Percentiles rank a stretch among this genome's conserved stretches.
These are phyloP conservation scores for Bilobella aurantiaca DNA, from an alignment of 1,140 invertebrate genomes.

Conservation along the genomic window DNA sequence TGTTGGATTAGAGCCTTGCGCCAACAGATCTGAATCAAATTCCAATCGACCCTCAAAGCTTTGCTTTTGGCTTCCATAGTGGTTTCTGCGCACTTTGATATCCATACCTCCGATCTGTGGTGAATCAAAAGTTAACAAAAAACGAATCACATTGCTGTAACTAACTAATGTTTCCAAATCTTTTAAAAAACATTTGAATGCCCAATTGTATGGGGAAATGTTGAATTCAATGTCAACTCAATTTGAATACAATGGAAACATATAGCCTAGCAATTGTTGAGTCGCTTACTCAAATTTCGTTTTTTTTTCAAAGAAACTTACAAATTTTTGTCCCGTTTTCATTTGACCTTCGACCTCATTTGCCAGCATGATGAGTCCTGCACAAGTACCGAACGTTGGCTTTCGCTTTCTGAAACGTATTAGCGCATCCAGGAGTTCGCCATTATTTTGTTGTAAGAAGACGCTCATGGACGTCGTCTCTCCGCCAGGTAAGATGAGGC, in stretches of 20 bases:
- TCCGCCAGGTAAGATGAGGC: slow-evolving; percentile 1
- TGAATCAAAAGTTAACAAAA: neutral
- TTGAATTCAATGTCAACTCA: too few relatives aligned
- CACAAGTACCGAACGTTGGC: neutral
- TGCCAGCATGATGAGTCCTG: neutral
- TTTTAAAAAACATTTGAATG: neutral
- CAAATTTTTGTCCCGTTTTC: too few relatives aligned
- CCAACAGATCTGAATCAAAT: neutral
- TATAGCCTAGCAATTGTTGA: too few relatives aligned
- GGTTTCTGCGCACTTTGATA: neutral
- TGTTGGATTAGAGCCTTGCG: neutral
- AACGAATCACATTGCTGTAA: neutral
- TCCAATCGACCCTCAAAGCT: neutral
- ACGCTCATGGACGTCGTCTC: neutral
- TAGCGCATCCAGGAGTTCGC: neutral
- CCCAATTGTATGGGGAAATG: neutral
- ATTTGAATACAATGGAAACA: too few relatives aligned
- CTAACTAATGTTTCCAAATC: neutral
- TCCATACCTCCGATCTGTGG: slow-evolving; percentile 11
- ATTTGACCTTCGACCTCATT: neutral
- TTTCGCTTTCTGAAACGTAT: neutral
- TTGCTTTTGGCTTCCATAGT: neutral
- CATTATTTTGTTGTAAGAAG: neutral
- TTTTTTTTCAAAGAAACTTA: too few relatives aligned
- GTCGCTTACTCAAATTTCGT: too few relatives aligned